These are phyloP conservation scores for Procambarus virginalis DNA, from an alignment of 1,140 invertebrate species.

Conservation along the genomic window DNA sequence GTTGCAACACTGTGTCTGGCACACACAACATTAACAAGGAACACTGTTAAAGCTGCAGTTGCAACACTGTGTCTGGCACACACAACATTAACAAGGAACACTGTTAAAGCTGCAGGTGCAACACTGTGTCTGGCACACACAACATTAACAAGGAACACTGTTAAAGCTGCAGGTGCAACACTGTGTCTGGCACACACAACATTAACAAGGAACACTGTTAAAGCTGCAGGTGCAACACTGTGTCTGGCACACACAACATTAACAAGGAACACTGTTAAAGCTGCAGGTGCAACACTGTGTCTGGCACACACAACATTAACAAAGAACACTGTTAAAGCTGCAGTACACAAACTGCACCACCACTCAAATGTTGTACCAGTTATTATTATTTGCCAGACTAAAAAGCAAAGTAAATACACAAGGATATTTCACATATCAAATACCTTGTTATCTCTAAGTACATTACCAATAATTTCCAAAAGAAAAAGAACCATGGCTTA, in stretches of 20 bases:
- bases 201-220: neutral
- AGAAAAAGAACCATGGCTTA: neutral
- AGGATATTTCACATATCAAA: slow-evolving; percentile 4
- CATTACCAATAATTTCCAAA: slow-evolving; percentile 26
- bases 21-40: neutral
- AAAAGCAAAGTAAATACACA: slow-evolving; percentile 29
- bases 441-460: slow-evolving; percentile 22
- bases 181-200: slow-evolving; percentile 13
- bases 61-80: slow-evolving; percentile 5
- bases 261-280: neutral
- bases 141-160: neutral
- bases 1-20: neutral
- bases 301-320: slow-evolving; percentile 11
- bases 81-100: neutral
- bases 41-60: neutral
- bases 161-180: neutral
- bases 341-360: neutral
- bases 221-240: neutral
- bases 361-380: slow-evolving; percentile 9
- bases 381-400: slow-evolving; percentile 15
- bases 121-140: slow-evolving; percentile 9
- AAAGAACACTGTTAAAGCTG: neutral
- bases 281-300: neutral
- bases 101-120: neutral
- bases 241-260: slow-evolving; percentile 10